Evolutionary conservation across 2,113 vertebrate species (phyloP).

Genomic region (Microtus pennsylvanicus): DNA sequence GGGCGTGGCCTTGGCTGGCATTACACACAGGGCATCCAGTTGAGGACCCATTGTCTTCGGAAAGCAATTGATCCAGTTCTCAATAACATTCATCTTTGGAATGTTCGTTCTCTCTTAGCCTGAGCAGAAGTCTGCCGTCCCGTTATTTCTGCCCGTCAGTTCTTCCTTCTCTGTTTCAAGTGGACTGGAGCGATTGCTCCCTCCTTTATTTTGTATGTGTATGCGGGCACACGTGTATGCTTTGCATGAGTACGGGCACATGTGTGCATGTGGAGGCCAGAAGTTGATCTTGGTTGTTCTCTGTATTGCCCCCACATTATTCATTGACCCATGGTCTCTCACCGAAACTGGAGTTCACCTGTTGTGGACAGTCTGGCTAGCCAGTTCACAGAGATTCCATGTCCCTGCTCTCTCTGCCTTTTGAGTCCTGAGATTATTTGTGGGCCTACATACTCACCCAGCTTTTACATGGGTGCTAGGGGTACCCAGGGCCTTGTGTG

Average conservation of each 20-base stretch:
- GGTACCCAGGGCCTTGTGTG: neutral
- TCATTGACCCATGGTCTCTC: neutral
- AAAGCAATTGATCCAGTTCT: neutral
- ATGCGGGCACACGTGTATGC: neutral
- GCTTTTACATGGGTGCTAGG: neutral
- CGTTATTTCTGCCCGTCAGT: neutral
- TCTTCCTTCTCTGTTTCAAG: neutral
- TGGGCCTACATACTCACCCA: neutral
- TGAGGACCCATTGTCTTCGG: neutral
- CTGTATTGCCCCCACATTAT: no score
- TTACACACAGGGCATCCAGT: neutral
- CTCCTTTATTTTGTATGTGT: neutral
- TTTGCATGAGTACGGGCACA: no score
- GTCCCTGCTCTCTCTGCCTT: no score
- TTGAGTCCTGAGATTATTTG: neutral
- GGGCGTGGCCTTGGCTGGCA: neutral
- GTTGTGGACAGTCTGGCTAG: neutral
- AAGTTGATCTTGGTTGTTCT: neutral
- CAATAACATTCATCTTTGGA: slow-evolving; percentile 1
- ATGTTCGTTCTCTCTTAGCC: neutral
- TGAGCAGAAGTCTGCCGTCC: neutral
- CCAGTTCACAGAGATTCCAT: neutral
- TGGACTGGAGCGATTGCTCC: neutral
- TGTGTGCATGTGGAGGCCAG: neutral
- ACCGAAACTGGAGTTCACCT: neutral